Evolutionary conservation across 2,113 vertebrate genomes (phyloP).

Genomic region (Meles meles): DNA sequence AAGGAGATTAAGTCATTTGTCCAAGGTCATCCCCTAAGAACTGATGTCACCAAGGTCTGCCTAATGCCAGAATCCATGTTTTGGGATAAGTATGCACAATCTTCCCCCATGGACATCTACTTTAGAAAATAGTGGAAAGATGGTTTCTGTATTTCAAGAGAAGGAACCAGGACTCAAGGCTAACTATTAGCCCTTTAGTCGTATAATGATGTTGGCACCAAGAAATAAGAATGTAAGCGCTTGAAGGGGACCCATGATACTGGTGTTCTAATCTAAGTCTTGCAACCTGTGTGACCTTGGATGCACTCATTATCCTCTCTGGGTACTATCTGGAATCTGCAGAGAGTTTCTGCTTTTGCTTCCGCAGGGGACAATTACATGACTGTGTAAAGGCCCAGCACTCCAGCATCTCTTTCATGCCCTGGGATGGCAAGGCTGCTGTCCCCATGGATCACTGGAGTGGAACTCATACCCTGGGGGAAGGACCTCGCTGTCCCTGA

Average conservation of each 20-base stretch:
- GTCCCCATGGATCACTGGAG: accelerated
- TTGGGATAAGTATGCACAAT: background rate
- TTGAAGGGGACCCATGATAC: background rate
- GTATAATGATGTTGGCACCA: background rate
- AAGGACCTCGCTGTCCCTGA: background rate
- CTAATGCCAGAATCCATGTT: background rate
- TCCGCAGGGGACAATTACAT: too few species aligned
- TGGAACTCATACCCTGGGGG: background rate
- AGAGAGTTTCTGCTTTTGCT: background rate
- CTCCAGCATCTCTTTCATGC: background rate
- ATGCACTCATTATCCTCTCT: background rate
- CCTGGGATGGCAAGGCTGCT: background rate
- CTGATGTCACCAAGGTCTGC: background rate
- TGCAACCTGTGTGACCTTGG: background rate
- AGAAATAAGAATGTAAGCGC: background rate
- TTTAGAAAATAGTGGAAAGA: background rate
- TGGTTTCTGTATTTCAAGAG: background rate
- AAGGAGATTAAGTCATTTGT: background rate
- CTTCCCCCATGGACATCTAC: background rate
- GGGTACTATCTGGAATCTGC: background rate
- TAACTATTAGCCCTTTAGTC: background rate
- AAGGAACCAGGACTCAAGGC: background rate
- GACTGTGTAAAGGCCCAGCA: background rate
- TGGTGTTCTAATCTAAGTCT: background rate
- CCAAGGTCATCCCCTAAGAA: background rate